These are phyloP conservation scores for Oreortyx pictus DNA, from an alignment of 2,797 vertebrate genomes.

Conservation along the genomic window DNA sequence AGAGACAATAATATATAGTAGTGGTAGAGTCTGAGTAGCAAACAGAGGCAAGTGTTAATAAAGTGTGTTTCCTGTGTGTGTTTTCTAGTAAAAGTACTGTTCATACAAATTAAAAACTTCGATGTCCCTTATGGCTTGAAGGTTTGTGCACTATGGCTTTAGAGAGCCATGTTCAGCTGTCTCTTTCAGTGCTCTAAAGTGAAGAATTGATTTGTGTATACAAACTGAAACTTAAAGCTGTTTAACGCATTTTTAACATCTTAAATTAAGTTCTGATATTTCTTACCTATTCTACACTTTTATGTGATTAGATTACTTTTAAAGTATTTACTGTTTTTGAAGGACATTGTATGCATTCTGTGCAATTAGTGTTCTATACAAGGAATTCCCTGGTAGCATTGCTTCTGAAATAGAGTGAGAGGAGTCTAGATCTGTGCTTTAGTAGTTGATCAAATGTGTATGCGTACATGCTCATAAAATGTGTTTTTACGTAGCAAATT, in stretches of 20 bases:
- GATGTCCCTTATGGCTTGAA: not conserved
- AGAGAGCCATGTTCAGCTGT: not conserved
- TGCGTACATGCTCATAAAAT: not conserved
- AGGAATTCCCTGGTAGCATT: not conserved
- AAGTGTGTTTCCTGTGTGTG: not conserved
- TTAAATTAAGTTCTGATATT: not conserved
- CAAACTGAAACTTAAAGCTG: not conserved
- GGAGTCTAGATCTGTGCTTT: not conserved
- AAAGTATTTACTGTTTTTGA: not conserved
- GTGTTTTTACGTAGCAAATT: not conserved
- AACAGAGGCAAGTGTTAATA: not conserved
- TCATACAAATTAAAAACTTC: not conserved
- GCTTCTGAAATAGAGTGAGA: not conserved
- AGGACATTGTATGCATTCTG: not conserved
- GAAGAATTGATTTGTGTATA: not conserved
- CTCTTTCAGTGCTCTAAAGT: not conserved
- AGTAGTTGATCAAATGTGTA: not conserved
- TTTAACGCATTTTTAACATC: not conserved
- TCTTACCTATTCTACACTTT: not conserved
- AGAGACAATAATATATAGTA: not conserved
- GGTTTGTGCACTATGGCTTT: not conserved
- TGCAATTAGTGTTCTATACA: not conserved
- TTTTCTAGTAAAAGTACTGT: not conserved
- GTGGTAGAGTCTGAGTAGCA: not conserved
- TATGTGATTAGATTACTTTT: rapidly evolving